A percentile compares a stretch with the other conserved stretches of the same genome.
Evolutionary conservation across 2,797 vertebrate species (phyloP).

Genomic region (Poecilia picta): DNA sequence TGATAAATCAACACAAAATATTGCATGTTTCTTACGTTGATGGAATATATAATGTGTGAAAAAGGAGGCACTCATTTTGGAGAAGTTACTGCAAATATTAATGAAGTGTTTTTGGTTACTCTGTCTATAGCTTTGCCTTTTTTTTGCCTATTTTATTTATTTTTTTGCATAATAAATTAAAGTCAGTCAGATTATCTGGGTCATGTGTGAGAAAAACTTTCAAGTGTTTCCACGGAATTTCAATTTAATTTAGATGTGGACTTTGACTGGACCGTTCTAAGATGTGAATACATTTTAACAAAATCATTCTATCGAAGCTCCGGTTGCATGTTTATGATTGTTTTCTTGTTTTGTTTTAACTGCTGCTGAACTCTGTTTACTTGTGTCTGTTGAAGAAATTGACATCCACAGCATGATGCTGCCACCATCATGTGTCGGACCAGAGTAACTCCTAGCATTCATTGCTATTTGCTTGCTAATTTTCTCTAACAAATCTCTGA

Average conservation of each 20-base stretch:
- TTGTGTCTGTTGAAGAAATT: not conserved
- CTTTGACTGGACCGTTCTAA: not conserved
- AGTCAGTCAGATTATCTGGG: not conserved
- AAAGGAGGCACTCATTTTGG: not conserved
- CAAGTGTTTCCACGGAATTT: not conserved
- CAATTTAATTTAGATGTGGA: not conserved
- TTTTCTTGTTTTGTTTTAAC: not conserved
- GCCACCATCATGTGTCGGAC: not conserved
- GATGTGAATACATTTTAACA: not conserved
- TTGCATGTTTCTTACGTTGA: not conserved
- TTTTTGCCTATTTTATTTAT: not conserved
- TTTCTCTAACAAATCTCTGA: not conserved
- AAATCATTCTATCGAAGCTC: not conserved
- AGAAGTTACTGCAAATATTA: not conserved
- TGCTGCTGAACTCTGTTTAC: not conserved
- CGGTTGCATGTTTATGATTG: not conserved
- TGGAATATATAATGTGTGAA: not conserved
- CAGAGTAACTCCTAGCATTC: not conserved
- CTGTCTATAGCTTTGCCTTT: not conserved
- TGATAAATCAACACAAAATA: not conserved
- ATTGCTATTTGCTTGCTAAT: not conserved
- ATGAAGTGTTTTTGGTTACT: not conserved
- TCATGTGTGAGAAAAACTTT: not conserved
- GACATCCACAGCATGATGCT: not conserved
- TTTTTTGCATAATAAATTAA: not conserved